Base-by-base conservation (phyloP, 2,797 vertebrate species). In the Caiman crocodilus region DNA sequence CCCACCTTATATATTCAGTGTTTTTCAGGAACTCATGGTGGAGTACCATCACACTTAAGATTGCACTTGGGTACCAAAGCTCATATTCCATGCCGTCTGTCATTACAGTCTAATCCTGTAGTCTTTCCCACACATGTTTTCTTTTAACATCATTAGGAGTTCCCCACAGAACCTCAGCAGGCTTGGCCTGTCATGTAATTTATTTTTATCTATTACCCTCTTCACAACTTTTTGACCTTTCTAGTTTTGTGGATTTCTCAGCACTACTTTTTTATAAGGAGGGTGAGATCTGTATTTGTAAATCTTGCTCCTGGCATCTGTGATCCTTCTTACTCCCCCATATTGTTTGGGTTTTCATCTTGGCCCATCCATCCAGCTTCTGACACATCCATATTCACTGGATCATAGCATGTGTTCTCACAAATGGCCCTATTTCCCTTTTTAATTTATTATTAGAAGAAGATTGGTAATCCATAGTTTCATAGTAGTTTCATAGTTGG, bases 381-480 rank as follows among this genome's bases (percentile, higher is more conserved):
- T 87, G 50, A 59, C 76, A 25, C 0, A 3, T 67, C 56, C 18
- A 5, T 82, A 15, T 13, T 87, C 55, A 32, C 80, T 87, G 82
- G 76, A 73, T 94, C 74, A 61, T 6, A 32, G 60, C 55, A 42
- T 75, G 83, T 78, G 30, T 94, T 83, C 84, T 64, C 84, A 77
- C 73, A 57, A 94, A 93, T 55, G 94, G 79, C 76, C 82, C 80
- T 93, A 94, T 93, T 67, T 94, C 42, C 21, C 90, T 91, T 83
- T 79, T 92, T 93, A 94, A 73, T 94, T 94, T 94, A 87, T 93
- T 93, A 87, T 65, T 61, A 15, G 84, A 84, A 87, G 67, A 63
- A 82, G 87, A 58, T 90, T 89, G 87, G 89, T 94, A 50, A 50
- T 50, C 42, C 42, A 50, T 50, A 50, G 42, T 50, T 50, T 50